These are phyloP conservation scores for Drosophila anomelani DNA, from an alignment of 2,888 invertebrate genomes.

Conservation along the genomic window DNA sequence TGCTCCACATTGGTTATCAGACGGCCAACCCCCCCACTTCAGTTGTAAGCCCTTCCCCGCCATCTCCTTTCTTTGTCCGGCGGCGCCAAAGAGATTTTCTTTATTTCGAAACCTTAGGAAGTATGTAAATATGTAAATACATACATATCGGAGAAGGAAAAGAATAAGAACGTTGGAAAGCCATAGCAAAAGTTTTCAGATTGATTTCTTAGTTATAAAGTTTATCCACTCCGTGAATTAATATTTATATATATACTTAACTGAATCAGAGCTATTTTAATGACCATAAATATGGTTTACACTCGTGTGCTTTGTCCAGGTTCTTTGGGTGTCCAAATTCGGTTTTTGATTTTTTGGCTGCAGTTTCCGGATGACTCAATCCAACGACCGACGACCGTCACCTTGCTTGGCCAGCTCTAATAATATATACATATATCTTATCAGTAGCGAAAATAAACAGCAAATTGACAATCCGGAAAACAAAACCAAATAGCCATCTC, in stretches of 20 bases:
- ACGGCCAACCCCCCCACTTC: background rate
- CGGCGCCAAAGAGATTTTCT: constrained; percentile 26
- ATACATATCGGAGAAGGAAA: background rate
- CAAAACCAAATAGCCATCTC: constrained; percentile 4
- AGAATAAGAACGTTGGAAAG: constrained; percentile 5
- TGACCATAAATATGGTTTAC: background rate
- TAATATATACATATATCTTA: constrained; percentile 18
- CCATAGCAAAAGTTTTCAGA: background rate
- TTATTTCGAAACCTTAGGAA: constrained; percentile 32
- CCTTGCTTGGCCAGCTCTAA: background rate
- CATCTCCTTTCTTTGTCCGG: constrained; percentile 24
- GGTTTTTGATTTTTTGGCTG: constrained; percentile 14
- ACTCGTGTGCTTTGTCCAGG: too few species aligned
- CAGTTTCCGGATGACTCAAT: constrained; percentile 22
- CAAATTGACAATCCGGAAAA: constrained; percentile 20
- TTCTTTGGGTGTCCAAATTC: background rate
- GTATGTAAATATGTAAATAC: background rate
- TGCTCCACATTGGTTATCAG: constrained; percentile 33
- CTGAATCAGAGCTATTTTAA: background rate
- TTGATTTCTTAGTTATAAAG: background rate
- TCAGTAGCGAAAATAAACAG: constrained; percentile 9
- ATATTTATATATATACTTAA: background rate
- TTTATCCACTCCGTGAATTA: background rate
- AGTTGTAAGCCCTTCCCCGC: background rate
- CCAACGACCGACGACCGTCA: background rate